Base-by-base conservation (phyloP, 2,888 invertebrate species). In the Malachius bipustulatus region DNA sequence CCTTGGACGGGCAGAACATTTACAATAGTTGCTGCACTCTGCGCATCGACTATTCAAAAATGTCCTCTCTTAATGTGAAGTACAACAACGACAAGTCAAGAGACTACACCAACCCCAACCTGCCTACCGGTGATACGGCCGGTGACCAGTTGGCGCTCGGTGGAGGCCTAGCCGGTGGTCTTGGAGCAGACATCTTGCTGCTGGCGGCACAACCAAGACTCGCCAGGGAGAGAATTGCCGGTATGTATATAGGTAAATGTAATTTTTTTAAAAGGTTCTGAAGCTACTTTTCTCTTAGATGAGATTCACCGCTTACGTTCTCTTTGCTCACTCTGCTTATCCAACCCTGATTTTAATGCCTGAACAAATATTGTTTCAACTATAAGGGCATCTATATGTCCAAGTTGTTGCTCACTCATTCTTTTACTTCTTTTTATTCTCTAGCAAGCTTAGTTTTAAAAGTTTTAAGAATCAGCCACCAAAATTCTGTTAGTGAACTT, bases 1-100 rank as follows among this genome's bases (percentile, higher is more conserved):
- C 90, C 40, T 71, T 98, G 54, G 97, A 99, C 62, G 96, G 96
- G 29, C 97, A 98, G 67, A 96, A 97, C 66, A 94, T 97, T 59
- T 98, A 97, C 77, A 97, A 94, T 66, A 93, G 94, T 40, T 98
- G 98, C 71, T 97, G 97, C 73, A 97, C 96, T 37, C 74, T 98
- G 57, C 84, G 96, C 64, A 97, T 98, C 64, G 97, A 98, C 69
- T 98, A 94, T 72, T 94, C 94, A 54, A 98, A 98, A 70, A 78
- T 98, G 77, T 84, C 89, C 54, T 90, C 89, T 53, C 74, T 98
- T 55, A 97, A 97, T 68, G 97, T 98, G 51, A 94, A 96, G 66
- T 99, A 94, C 73, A 99, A 98, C 74, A 99, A 98, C 69, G 98
- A 99, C 72, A 98, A 99, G 70, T 94, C 93, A 42, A 75, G 97